A percentile compares a stretch with the other conserved stretches of the same genome.
phyloP scores from a whole-genome alignment of 2,797 vertebrate genomes.

The Poeciliopsis turneri region DNA sequence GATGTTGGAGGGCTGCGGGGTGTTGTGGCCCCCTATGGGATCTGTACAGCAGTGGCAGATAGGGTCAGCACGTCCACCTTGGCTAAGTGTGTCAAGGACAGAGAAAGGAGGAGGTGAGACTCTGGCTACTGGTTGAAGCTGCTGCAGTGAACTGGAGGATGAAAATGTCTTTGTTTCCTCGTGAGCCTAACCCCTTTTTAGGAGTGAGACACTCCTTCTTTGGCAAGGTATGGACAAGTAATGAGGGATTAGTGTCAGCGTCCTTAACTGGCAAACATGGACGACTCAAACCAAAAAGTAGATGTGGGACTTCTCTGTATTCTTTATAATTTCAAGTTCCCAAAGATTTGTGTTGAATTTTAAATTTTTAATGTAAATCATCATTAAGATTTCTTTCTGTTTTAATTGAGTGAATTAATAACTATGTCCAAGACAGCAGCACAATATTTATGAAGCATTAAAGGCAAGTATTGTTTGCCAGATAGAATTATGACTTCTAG shows the following conservation, averaged over 20 bases:
- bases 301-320: constrained; percentile 10
- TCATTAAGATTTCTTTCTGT: constrained; percentile 19
- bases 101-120: constrained; percentile 55
- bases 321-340: constrained; percentile 36
- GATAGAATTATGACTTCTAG: constrained; percentile 39
- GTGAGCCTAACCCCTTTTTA: constrained; percentile 5
- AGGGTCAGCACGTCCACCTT: constrained; percentile 82
- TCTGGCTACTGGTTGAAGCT: constrained; percentile 39
- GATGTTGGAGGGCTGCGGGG: constrained; percentile 77
- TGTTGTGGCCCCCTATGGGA: constrained; percentile 74
- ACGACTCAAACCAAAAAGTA: constrained; percentile 21
- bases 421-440: constrained; percentile 29
- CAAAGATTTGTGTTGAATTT: neutral
- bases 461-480: constrained; percentile 25
- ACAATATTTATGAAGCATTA: constrained; percentile 52
- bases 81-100: constrained; percentile 85
- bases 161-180: constrained; percentile 38
- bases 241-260: constrained; percentile 30
- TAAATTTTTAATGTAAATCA: constrained; percentile 13
- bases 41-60: constrained; percentile 77
- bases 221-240: constrained; percentile 30
- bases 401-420: constrained; percentile 26
- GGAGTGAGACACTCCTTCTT: constrained; percentile 17
- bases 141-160: constrained; percentile 29
- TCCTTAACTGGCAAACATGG: constrained; percentile 34